Percentiles rank a stretch among this genome's conserved stretches.
phyloP scores from a whole-genome alignment of 2,797 vertebrate genomes.

The Siniperca undulata region DNA sequence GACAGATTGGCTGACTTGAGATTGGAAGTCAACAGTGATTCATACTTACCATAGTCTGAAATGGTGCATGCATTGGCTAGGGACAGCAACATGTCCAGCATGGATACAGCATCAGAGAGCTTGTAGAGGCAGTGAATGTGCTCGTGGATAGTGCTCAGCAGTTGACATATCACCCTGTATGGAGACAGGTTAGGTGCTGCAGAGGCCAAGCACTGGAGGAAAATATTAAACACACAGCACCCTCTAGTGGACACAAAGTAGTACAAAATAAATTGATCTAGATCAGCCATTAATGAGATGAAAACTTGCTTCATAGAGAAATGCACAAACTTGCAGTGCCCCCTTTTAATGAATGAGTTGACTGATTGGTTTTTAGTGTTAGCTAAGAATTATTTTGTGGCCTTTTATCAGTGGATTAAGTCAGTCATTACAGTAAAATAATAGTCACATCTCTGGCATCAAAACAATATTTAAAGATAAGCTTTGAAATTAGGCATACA shows the following conservation, averaged over 20 bases:
- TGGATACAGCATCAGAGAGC: constrained; percentile 95
- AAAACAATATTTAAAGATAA: not conserved
- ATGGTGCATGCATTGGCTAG: constrained; percentile 94
- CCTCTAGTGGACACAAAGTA: constrained; percentile 66
- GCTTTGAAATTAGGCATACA: not conserved
- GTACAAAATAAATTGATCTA: not conserved
- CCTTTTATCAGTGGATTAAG: not conserved
- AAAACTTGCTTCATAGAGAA: not conserved
- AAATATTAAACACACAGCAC: constrained; percentile 38
- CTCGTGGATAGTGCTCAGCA: constrained; percentile 91
- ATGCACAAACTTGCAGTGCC: not conserved
- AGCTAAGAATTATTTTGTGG: not conserved
- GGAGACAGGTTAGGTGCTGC: constrained; percentile 38
- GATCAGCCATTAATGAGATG: not conserved
- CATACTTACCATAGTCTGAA: constrained; percentile 92
- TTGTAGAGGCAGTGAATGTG: constrained; percentile 97
- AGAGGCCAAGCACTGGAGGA: not conserved
- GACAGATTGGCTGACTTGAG: constrained; percentile 30
- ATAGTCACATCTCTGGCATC: constrained; percentile 8
- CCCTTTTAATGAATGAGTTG: not conserved
- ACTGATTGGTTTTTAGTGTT: constrained; percentile 1
- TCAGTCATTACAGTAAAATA: not conserved
- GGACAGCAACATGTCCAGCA: constrained; percentile 97
- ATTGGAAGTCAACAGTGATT: constrained; percentile 3
- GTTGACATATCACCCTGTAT: constrained; percentile 92